Evolutionary conservation across 2,888 invertebrate species (phyloP), one percentile per base, ranked within the genome.

Genomic region (Leucophenga maculata): DNA sequence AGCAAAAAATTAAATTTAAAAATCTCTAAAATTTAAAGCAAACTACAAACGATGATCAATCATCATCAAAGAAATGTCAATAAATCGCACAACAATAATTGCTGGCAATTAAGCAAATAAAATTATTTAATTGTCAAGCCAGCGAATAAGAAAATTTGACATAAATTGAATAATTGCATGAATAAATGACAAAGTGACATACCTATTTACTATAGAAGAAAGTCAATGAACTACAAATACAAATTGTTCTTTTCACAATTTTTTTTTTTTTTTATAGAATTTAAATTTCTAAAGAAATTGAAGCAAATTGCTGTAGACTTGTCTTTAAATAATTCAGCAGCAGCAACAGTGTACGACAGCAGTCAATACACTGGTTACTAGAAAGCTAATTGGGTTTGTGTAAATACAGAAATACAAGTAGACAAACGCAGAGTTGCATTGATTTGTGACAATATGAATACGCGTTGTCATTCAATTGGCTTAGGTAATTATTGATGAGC

Each of bases 81-180:
- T 54, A 13, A 54, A 54, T 16, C 16, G 1, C n/a, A 9, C 3
- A n/a, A 52, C 20, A 16, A 52, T 18, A 16, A 11, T 20, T 54
- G 22, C 20, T 14, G 18, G 18, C 22, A 54, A 54, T 54, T 54
- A 22, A 13, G 8, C 8, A 39, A 18, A 54, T 11, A 54, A 18
- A 54, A 54, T 54, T 54, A 54, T 54, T 54, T 54, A 54, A 54
- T 54, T 54, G 54, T 54, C 54, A 54, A 54, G 54, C 20, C 54
- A 54, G 22, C 54, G 54, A 39, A 39, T 39, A 39, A 39, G 39
- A 39, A 39, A 39, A 39, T 39, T 39, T 39, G 39, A 39, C 39
- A 39, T 3, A 39, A 39, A 39, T 39, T 39, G 3, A 6, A 39
- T 39, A 39, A 39, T 39, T 39, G 4, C 3, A 39, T 39, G 39